Conservation (phyloP, 1,140 invertebrate genomes). For the Bicyclus anynana region DNA sequence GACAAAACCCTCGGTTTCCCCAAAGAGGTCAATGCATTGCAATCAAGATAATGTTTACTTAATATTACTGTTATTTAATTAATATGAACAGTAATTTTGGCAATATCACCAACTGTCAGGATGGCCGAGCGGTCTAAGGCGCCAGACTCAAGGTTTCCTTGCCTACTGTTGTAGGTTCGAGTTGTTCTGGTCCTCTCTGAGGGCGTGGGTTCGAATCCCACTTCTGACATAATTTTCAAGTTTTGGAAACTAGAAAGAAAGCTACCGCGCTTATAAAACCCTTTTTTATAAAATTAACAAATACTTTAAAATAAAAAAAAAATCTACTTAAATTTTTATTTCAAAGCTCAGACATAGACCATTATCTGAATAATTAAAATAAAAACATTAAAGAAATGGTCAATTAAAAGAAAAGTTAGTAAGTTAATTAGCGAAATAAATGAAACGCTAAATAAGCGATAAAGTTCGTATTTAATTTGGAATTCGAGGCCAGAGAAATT, state of each 20-base stretch:
- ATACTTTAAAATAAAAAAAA: no score
- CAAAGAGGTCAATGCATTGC: no score
- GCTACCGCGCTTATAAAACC: no score
- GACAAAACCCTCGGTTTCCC: no score
- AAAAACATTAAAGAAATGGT: background rate
- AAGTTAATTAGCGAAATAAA: background rate
- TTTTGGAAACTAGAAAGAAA: no score
- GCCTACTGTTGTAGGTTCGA: slow-evolving; percentile 54
- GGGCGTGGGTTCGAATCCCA: slow-evolving; percentile 93
- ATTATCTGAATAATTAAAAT: no score
- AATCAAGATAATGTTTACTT: no score
- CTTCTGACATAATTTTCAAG: slow-evolving; percentile 83
- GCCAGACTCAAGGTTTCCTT: slow-evolving; percentile 81
- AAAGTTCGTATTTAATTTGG: background rate
- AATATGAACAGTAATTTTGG: background rate
- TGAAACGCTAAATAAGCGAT: background rate
- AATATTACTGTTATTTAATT: no score
- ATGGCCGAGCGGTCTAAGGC: slow-evolving; percentile 85
- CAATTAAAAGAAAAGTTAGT: background rate
- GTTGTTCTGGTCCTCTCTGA: slow-evolving; percentile 88
- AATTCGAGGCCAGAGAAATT: background rate
- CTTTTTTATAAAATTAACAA: no score
- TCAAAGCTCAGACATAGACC: no score
- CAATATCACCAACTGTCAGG: slow-evolving; percentile 65
- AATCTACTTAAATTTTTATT: no score